These are phyloP conservation scores for Pollenia amentaria DNA, from an alignment of 2,888 invertebrate genomes.

Conservation along the genomic window DNA sequence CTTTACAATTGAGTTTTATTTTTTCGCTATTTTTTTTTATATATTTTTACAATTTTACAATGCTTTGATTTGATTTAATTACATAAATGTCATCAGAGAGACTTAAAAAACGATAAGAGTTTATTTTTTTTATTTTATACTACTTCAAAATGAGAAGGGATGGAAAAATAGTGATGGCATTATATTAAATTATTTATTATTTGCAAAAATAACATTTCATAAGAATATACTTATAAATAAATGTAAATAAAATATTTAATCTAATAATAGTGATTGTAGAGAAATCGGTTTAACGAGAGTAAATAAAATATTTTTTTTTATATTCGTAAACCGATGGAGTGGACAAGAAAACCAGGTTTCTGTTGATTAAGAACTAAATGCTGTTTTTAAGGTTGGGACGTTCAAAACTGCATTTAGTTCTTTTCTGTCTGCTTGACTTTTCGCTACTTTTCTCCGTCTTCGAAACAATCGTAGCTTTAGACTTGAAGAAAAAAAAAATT, in stretches of 20 bases:
- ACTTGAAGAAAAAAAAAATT: no score
- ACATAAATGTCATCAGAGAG: conserved; percentile 54
- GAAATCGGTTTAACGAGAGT: no score
- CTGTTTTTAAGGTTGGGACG: no score
- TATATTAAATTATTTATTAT: conserved; percentile 9
- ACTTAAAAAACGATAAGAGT: conserved; percentile 37
- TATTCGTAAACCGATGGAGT: no score
- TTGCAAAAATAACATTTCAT: conserved; percentile 10
- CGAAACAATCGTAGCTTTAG: no score
- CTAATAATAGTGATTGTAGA: background rate
- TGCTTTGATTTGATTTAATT: conserved; percentile 73
- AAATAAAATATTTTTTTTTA: no score
- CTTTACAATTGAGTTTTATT: conserved; percentile 69
- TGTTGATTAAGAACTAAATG: no score
- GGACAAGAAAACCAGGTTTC: no score
- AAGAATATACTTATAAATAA: background rate
- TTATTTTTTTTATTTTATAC: conserved; percentile 3
- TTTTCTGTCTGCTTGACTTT: no score
- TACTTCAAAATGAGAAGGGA: background rate
- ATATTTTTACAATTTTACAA: conserved; percentile 35
- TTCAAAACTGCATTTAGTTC: no score
- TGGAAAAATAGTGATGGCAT: background rate
- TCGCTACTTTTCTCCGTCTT: no score
- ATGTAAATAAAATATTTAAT: conserved; percentile 6
- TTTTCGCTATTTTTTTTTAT: conserved; percentile 10